These are phyloP conservation scores for Sarcophaga peregrina DNA, from an alignment of 1,140 invertebrate genomes.

Conservation along the genomic window DNA sequence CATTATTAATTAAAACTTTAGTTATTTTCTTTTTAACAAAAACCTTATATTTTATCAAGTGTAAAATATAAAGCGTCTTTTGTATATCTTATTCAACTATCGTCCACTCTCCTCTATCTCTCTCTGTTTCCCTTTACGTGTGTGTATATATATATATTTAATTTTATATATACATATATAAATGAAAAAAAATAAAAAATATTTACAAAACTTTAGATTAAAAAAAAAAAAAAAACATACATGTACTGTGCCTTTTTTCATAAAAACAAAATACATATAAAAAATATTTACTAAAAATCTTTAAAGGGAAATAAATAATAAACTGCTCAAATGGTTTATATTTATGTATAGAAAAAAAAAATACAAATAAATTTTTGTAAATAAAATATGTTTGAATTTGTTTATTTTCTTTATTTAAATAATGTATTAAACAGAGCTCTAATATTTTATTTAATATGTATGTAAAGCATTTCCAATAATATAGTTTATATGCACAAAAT, in stretches of 20 bases:
- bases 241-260: not conserved
- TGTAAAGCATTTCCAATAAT: no score
- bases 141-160: not conserved
- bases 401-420: not conserved
- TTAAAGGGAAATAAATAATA: not conserved
- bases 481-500: no score
- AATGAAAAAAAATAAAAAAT: conserved; percentile 27
- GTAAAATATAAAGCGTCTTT: conserved; percentile 35
- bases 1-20: conserved; percentile 18
- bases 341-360: not conserved
- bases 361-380: not conserved
- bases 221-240: not conserved
- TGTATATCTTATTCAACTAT: no score
- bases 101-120: no score
- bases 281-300: not conserved
- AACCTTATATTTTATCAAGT: conserved; percentile 40
- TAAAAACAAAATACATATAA: not conserved
- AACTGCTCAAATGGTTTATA: conserved; percentile 5
- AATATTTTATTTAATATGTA: not conserved
- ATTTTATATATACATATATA: not conserved
- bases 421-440: not conserved
- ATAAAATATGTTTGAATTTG: not conserved
- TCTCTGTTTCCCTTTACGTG: not conserved
- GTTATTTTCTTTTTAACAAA: conserved; percentile 27
- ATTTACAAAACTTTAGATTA: conserved; percentile 30